Base-by-base conservation (phyloP, 1,140 invertebrate species). In the Pentalonia nigronervosa region DNA sequence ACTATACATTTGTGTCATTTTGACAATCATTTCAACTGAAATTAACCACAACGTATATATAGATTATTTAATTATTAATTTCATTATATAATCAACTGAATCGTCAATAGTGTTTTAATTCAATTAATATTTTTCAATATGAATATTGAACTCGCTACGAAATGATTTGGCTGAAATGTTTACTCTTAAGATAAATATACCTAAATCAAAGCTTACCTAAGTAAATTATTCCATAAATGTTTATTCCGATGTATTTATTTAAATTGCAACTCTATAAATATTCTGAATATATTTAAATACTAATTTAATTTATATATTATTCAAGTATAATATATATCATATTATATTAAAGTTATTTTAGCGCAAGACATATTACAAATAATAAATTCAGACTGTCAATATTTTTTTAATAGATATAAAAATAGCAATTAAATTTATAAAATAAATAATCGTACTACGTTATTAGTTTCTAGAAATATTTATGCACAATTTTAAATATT, bases 171-270 rank as follows among this genome's bases (percentile, higher is more conserved):
- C 23, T 25, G 47, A 47, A 87, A 30, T 87, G 45, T 87, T 87
- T 87, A 48, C 84, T 87, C 45, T 14, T 14, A 87, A 47, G 83
- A 87, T 87, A 87, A 86, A 87, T 84, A 84, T 53, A 53, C 20
- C 50, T 53, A 53, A 21, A 53, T 34, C 34, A 83, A 36, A 83
- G 34, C n/a, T 83, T 23, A 36, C 34, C 34, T 45, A 25, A 8
- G 23, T 84, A 25, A 84, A 84, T 41, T 84, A 84, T 84, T 76
- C 60, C 41, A 48, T 87, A 87, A 87, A 47, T 11, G 25, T 48
- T 47, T 45, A 48, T 47, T 87, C 20, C 11, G 84, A 17, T 87
- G 11, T 87, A 45, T 87, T 87, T 87, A 87, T 45, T 47, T n/a
- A 17, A 87, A 47, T 87, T n/a, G 41, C 30, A 47, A 48, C 45